These are phyloP conservation scores for Drosophila buzzatii DNA, from an alignment of 2,888 invertebrate genomes.

Conservation along the genomic window DNA sequence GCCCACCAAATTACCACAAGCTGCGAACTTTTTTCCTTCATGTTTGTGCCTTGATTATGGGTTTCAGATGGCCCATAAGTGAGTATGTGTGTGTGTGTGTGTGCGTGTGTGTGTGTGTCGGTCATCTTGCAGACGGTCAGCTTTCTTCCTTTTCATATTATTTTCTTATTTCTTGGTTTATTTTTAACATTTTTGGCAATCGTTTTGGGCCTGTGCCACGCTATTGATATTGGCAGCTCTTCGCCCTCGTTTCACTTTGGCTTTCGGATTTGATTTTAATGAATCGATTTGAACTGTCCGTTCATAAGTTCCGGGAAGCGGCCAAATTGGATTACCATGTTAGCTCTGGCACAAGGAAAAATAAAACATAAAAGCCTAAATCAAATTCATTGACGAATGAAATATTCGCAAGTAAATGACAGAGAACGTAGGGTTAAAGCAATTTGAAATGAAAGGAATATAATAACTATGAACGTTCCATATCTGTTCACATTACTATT, in stretches of 20 bases:
- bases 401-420: conserved; percentile 11
- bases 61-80: conserved; percentile 37
- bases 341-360: conserved; percentile 12
- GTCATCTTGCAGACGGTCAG: conserved; percentile 56
- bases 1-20: conserved; percentile 84
- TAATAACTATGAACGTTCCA: not conserved
- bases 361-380: conserved; percentile 18
- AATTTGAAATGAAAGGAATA: not conserved
- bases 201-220: conserved; percentile 50
- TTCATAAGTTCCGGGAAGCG: conserved; percentile 68
- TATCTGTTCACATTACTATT: not conserved
- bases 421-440: not conserved
- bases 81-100: conserved; percentile 12
- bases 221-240: conserved; percentile 54
- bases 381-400: conserved; percentile 25
- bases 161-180: conserved; percentile 23
- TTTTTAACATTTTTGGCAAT: conserved; percentile 50
- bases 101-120: conserved; percentile 26
- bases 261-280: conserved; percentile 71
- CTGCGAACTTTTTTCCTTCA: conserved; percentile 71
- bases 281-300: conserved; percentile 78
- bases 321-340: conserved; percentile 77
- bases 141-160: conserved; percentile 41
- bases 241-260: conserved; percentile 50
- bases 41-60: conserved; percentile 69